These are phyloP conservation scores for Sceloporus undulatus DNA, from an alignment of 2,113 vertebrate genomes.

Conservation along the genomic window DNA sequence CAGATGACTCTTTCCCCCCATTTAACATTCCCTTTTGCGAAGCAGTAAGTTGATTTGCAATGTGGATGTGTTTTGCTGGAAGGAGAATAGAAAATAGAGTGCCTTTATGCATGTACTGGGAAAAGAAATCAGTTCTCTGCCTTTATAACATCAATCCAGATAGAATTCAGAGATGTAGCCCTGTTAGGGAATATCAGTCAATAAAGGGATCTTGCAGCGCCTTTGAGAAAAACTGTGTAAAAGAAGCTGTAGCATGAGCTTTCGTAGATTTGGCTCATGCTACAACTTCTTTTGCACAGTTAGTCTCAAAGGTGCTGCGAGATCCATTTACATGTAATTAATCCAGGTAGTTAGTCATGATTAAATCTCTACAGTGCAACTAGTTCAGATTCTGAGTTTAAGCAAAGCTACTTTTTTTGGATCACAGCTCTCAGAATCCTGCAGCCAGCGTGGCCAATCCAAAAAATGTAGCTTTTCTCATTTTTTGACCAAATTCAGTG, in stretches of 20 bases:
- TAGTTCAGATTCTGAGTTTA: too few species aligned
- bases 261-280: too few species aligned
- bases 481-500: neutral
- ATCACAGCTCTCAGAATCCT: neutral
- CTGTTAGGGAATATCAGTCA: too few species aligned
- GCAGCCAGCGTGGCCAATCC: neutral
- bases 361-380: neutral
- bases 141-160: neutral
- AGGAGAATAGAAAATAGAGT: neutral
- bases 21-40: slow-evolving; percentile 13
- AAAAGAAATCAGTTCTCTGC: neutral
- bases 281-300: too few species aligned
- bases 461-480: too few species aligned
- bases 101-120: neutral
- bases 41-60: neutral
- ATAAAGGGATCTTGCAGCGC: too few species aligned
- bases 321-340: too few species aligned
- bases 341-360: neutral
- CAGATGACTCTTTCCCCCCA: neutral
- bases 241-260: too few species aligned
- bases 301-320: too few species aligned
- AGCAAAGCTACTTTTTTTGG: neutral
- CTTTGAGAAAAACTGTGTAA: too few species aligned
- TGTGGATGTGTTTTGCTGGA: neutral
- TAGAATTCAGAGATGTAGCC: too few species aligned